Base-by-base conservation (phyloP, 2,113 vertebrate genomes). In the Ciconia stormi region DNA sequence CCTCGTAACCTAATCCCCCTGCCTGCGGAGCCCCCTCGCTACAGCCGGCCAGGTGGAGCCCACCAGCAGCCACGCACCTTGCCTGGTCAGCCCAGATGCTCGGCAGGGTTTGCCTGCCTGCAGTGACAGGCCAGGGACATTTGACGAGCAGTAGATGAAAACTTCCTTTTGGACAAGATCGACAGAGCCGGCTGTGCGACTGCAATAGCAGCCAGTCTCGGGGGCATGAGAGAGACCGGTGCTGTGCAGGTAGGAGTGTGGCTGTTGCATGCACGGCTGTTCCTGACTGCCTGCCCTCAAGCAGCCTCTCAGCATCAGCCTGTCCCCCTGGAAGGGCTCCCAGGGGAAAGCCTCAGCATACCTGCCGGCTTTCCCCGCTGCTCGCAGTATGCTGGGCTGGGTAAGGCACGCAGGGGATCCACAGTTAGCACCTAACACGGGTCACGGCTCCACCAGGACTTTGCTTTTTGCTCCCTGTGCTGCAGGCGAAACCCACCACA, bases 141-240 rank as follows among this genome's bases (percentile, higher is more conserved):
- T 14, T 82, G 87, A 81, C 36, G 89, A 87, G 53, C 38, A 61
- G 40, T 5, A 59, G 38, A 61, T 22, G 11, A 66, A 62, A 81
- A 44, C 19, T 17, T 40, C 26, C 44, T 62, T 72, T 65, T 29
- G 69, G 72, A 18, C 22, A n/a, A 52, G 62, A n/a, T 18, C 49
- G 53, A 23, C 3, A 59, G 55, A 52, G 59, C 30, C 87, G 70
- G 55, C 42, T 59, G 72, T 15, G 19, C 0, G 12, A 34, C 0
- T 34, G 71, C 16, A 25, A 25, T 0, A 52, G 71, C 80, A 63
- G 91, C 15, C 46, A 20, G 36, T 5, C 42, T 8, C 15, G 1
- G 29, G 42, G 32, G 56, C 0, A 1, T 3, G 66, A 12, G 13
- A 32, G 21, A 46, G 1, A 19, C 6, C 0, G 1, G 46, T 2